These are phyloP conservation scores for Onychomys leucogaster DNA, from an alignment of 2,797 vertebrate genomes.

Conservation along the genomic window DNA sequence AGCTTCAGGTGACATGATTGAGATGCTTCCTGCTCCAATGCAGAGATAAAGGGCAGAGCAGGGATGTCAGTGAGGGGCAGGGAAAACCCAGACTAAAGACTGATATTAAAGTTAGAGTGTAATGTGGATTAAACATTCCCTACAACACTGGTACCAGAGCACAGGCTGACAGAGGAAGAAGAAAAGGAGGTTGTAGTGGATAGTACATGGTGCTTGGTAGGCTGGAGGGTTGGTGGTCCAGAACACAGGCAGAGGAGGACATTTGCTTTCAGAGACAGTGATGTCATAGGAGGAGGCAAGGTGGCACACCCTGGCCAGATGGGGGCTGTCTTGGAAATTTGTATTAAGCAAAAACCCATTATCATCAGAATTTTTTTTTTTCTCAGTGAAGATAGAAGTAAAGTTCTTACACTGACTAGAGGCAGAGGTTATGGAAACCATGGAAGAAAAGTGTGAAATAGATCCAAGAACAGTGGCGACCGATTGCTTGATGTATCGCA, in stretches of 20 bases:
- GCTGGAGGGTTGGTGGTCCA: neutral
- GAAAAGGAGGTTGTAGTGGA: neutral
- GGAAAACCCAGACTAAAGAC: neutral
- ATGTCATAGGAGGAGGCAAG: fast-evolving
- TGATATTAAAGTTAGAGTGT: neutral
- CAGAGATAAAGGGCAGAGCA: neutral
- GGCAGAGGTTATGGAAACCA: neutral
- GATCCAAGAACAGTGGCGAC: neutral
- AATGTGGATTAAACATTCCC: neutral
- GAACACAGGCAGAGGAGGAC: fast-evolving
- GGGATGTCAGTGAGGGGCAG: neutral
- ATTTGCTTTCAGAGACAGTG: too few relatives aligned
- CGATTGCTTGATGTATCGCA: neutral
- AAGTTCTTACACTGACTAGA: neutral
- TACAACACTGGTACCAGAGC: neutral
- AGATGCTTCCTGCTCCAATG: neutral
- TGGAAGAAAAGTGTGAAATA: neutral
- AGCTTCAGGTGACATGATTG: neutral
- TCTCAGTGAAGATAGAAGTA: neutral
- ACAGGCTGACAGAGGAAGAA: neutral
- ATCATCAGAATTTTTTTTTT: neutral
- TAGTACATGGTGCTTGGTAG: neutral
- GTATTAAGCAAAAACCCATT: neutral
- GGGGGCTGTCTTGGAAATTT: neutral
- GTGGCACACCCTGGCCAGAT: too few relatives aligned